Evolutionary conservation across 2,113 vertebrate genomes (phyloP).

Genomic region (Ctenodactylus gundi): DNA sequence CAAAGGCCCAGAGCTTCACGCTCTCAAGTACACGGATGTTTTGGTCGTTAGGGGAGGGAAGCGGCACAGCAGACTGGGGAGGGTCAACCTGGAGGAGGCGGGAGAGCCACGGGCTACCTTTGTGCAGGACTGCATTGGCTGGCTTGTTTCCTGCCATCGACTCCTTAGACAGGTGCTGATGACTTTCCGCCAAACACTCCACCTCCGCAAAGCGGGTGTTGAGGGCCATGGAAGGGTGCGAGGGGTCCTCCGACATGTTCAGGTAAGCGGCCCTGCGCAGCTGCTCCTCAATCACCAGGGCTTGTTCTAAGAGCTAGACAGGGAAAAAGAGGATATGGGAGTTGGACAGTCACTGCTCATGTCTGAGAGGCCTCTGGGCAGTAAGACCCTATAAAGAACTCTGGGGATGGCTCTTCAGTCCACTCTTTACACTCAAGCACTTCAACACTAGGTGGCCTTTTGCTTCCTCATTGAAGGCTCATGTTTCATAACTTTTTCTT

Average conservation of each 20-base stretch:
- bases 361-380: not conserved
- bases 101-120: conserved; percentile 87
- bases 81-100: not conserved
- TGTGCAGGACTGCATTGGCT: conserved; percentile 97
- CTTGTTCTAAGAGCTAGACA: conserved; percentile 94
- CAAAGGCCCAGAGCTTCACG: too few relatives aligned
- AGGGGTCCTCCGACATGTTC: conserved; percentile 98
- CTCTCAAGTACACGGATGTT: too few relatives aligned
- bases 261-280: conserved; percentile 95
- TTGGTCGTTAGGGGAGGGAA: not conserved
- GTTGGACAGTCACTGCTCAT: not conserved
- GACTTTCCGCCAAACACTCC: conserved; percentile 97
- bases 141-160: conserved; percentile 99
- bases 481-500: conserved; percentile 7
- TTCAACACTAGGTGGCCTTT: not conserved
- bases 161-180: conserved; percentile 99
- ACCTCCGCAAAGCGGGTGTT: conserved; percentile 98
- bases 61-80: too few relatives aligned
- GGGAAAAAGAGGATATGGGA: not conserved
- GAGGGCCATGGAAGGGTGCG: conserved; percentile 98
- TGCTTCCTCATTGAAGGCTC: not conserved
- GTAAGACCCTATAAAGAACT: not conserved
- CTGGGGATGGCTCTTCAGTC: not conserved
- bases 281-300: conserved; percentile 97
- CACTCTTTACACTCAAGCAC: not conserved